Base-by-base conservation (phyloP, 1,140 invertebrate species). In the Brachionus calyciflorus region DNA sequence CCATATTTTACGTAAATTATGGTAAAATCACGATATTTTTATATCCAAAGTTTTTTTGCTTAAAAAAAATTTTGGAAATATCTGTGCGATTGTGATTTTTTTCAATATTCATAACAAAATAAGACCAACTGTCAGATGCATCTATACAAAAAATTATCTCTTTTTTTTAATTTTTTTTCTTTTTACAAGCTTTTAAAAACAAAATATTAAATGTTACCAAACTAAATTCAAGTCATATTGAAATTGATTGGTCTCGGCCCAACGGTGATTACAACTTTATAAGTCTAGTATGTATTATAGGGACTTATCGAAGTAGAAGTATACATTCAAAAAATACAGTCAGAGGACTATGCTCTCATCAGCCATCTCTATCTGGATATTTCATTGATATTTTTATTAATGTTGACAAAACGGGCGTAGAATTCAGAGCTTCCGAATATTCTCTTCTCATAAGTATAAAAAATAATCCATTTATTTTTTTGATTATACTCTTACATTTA, bases 181-280 rank as follows among this genome's bases (percentile, higher is more conserved):
- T n/a, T n/a, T n/a, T n/a, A n/a, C n/a, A n/a, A 65, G 60, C 60
- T 44, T 65, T 44, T 65, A 41, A 65, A 14, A 44, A 24, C 3
- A 26, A 14, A 65, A 65, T 65, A 9, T 9, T 26, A 24, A 65
- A 44, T 12, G 19, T 44, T 6, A 44, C 40, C 19, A 65, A 65
- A 41, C 24, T 21, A 41, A 65, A 26, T 26, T 9, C 19, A 10
- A 65, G 5, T 14, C 41, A 6, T 14, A 19, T 65, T 0, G 5
- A 0, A 9, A 26, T 65, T 4, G 33, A 41, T n/a, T 65, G 60
- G 60, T 24, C 19, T 1, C 41, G 14, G 19, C 60, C 60, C 3
- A 4, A 44, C 6, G 60, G 60, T 17, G 10, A 44, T 4, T 65
- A 24, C 28, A 37, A 65, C 44, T 7, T 12, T 10, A 44, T 65